Base-by-base conservation (phyloP, 2,888 invertebrate species). In the Theodoxus fluviatilis region DNA sequence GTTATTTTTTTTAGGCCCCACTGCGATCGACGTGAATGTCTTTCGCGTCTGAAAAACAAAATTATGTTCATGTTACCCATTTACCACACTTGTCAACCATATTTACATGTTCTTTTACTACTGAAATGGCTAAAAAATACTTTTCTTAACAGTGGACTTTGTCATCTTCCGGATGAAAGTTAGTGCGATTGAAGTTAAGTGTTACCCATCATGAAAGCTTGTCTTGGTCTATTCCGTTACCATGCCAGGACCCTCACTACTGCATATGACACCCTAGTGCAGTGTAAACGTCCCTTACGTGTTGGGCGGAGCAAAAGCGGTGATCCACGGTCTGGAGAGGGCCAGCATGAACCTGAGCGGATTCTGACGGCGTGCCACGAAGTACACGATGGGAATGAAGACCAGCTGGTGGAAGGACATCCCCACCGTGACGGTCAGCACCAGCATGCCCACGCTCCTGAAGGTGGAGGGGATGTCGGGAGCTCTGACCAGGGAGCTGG, bases 391-490 rank as follows among this genome's bases (percentile, higher is more conserved):
- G 0, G 78, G 79, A 1, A 79, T 61, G 22, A 81, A n/a, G n/a
- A 80, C 59, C n/a, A 80, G 49, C 70, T 76, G 71, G 40, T 80
- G 76, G 9, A 80, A 43, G 0, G 73, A 55, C 2, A 79, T 72
- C 1, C 80, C 81, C 9, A 78, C 71, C 0, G 75, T 72, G n/a
- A 78, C 74, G 0, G 78, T 76, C 40, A 79, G 66, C 9, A 79
- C 69, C 57, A 81, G 79, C 66, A 79, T 73, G 1, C 79, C 81
- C 7, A 82, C 75, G 38, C 76, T 74, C 22, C 59, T 69, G 67
- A 81, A 80, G 0, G 78, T 76, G 4, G 31, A 66, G 12, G 61
- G 73, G 7, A 81, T 57, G 65, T 78, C 74, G 0, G 37, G 57
- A 1, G 78, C 78, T 4, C 70, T 55, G 2, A 76, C 75, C 12